phyloP scores from a whole-genome alignment of 2,888 invertebrate genomes.

The Lamellibrachia satsuma region DNA sequence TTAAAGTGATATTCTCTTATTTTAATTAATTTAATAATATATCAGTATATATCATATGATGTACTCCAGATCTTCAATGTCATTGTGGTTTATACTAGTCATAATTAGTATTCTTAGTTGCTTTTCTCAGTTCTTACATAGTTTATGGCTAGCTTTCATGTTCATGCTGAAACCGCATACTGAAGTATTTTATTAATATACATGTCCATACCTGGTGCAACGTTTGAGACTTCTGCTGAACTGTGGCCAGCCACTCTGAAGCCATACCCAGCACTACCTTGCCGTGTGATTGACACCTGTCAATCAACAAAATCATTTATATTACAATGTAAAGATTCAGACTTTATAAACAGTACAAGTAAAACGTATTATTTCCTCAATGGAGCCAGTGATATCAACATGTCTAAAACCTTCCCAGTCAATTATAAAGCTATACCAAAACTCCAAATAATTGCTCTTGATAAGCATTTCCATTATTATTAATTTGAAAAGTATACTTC shows the following conservation, averaged over 20 bases:
- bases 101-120: no score
- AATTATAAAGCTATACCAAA: neutral
- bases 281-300: slow-evolving; percentile 10
- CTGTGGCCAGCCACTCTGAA: neutral
- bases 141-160: neutral
- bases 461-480: neutral
- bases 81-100: no score
- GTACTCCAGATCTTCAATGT: no score
- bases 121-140: no score
- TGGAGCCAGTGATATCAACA: neutral
- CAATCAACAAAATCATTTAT: neutral
- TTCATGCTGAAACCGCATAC: neutral
- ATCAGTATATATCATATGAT: no score
- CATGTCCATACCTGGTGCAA: neutral
- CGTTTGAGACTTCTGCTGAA: neutral
- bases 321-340: neutral
- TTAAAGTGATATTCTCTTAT: no score
- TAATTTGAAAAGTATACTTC: neutral
- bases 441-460: neutral
- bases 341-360: neutral
- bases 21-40: no score
- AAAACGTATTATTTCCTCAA: neutral
- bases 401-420: neutral
- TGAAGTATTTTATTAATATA: neutral
- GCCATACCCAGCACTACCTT: neutral